A percentile compares a stretch with the other conserved stretches of the same genome.
phyloP scores from a whole-genome alignment of 2,113 vertebrate genomes.

The Sceloporus undulatus region DNA sequence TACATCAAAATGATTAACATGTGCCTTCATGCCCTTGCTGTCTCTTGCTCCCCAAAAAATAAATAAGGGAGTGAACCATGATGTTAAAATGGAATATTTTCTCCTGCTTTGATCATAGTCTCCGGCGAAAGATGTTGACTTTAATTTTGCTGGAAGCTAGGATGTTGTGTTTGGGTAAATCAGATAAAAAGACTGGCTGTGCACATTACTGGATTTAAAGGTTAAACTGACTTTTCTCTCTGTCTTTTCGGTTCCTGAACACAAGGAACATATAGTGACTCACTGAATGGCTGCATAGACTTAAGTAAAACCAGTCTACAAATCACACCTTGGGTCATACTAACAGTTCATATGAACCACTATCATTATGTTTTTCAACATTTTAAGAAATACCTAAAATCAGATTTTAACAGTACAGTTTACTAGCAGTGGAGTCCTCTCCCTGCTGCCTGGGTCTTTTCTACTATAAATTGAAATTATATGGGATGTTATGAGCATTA shows the following conservation, averaged over 20 bases:
- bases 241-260: slow-evolving; percentile 50
- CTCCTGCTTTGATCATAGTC: slow-evolving; percentile 75
- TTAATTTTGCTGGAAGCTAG: slow-evolving; percentile 73
- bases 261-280: slow-evolving; percentile 33
- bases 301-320: background rate
- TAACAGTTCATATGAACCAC: background rate
- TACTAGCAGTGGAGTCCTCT: background rate
- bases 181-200: slow-evolving; percentile 67
- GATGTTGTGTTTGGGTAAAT: slow-evolving; percentile 71
- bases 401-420: background rate
- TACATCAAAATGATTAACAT: background rate
- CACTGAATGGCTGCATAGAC: background rate
- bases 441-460: background rate
- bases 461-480: background rate
- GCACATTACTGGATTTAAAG: slow-evolving; percentile 73
- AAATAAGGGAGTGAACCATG: slow-evolving; percentile 43
- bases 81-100: slow-evolving; percentile 71
- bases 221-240: slow-evolving; percentile 71
- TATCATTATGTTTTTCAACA: background rate
- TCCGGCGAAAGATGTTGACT: slow-evolving; percentile 68
- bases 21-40: background rate
- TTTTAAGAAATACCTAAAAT: background rate
- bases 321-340: background rate
- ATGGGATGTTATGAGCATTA: background rate
- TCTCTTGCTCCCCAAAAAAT: slow-evolving; percentile 35